Base-by-base conservation (phyloP, 64 coral and sea anemone genomes). In the Montipora sp. region DNA sequence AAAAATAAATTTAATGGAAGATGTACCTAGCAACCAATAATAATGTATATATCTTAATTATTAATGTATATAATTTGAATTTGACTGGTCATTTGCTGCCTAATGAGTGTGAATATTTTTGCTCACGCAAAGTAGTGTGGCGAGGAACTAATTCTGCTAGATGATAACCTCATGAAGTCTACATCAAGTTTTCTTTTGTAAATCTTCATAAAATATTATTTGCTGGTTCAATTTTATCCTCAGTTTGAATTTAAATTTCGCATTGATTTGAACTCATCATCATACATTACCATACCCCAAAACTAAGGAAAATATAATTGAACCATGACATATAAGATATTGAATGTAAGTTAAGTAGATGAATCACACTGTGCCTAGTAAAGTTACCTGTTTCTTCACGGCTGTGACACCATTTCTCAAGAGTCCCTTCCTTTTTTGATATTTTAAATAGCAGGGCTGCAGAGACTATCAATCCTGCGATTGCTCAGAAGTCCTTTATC, bases 371-470 rank as follows among this genome's bases (percentile, higher is more conserved):
- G 67, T 71, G 67, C 67, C 67, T 71, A 71, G 53, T 57, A 57
- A 19, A 83, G 3, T 2, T 83, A 83, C 80, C 80, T 61, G 58
- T 84, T 46, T 75, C 24, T 77, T 43, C 73, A 77, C 47, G 73
- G 10, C 75, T 78, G 50, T 76, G 74, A 36, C 75, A 78, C 87
- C 87, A 78, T 53, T 78, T 77, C 18, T 89, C 55, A 78, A 50
- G 44, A 89, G 46, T 3, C 74, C 49, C 78, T 77, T 65, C 87
- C 87, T 57, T 87, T 70, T 43, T 89, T 89, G 19, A 89, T 89
- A 63, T 89, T 89, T 13, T 75, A 11, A 43, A 87, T 87, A 43
- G 59, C 80, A 66, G 80, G 58, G 80, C 59, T 83, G 2, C 59
- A 18, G 10, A 67, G 5, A 65, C 80, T 89, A 14, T 78, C 67